Evolutionary conservation across 2,888 invertebrate species (phyloP), one percentile per base, ranked within the genome.

Genomic region (Nipponacmea schrenckii): DNA sequence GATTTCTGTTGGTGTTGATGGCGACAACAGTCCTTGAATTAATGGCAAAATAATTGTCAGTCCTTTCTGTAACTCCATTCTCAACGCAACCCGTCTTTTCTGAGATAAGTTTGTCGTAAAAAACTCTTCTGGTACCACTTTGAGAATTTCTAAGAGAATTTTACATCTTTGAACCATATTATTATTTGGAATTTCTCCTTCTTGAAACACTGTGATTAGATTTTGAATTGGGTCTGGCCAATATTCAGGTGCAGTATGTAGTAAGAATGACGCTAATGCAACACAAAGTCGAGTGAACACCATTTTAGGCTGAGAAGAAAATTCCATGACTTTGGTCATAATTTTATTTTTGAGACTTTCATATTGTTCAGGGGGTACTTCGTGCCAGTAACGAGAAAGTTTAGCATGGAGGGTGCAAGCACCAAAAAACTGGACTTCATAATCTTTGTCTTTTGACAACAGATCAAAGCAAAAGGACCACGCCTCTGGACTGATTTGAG

Each of bases 391-490:
- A 85, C 95, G 93, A 81, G 95, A 92, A 68, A 97, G 92, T 89
- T 97, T 97, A 0, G 94, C 93, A 84, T 97, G 95, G 26, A 97
- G 89, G 39, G 96, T 96, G 66, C 94, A 94, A 5, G 97, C 97
- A 70, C 94, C 97, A 91, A 95, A 97, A 90, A 96, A 97, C 89
- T 97, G 96, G 46, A 96, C 94, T 90, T 96, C 96, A 17, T 45
- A 15, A 90, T 95, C 96, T 92, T 95, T 94, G 80, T 92, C 92
- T 12, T 94, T 93, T 85, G 93, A 93, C 80, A 97, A 91, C 44
- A 97, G 91, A 77, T 95, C 93, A 96, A 97, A 97, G 8, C 95
- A 93, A 88, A 96, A 96, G 81, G 93, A 93, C 97, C 97, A 97
- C 45, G 97, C 96, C 88, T 95, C 94, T 1, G 93, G 92, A 31